Evolutionary conservation across 2,797 vertebrate species (phyloP).

Genomic region (Acanthopagrus latus): DNA sequence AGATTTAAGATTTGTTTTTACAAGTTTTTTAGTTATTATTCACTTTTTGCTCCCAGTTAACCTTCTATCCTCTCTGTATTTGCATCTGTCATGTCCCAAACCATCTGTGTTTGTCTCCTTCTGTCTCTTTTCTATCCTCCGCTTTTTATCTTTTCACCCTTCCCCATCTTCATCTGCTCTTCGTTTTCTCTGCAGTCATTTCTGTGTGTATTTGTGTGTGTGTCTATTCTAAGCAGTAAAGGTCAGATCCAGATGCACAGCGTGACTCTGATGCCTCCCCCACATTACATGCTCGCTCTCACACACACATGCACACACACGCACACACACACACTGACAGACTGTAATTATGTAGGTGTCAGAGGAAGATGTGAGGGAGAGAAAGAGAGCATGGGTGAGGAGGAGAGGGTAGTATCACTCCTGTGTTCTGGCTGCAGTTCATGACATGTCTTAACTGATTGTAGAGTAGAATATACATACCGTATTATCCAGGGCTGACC

Average conservation of each 20-base stretch:
- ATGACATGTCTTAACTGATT: constrained; percentile 64
- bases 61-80: not conserved
- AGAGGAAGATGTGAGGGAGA: constrained; percentile 62
- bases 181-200: constrained; percentile 47
- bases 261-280: constrained; percentile 74
- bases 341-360: constrained; percentile 78
- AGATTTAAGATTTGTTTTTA: not conserved
- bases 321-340: constrained; percentile 49
- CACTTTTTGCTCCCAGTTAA: not conserved
- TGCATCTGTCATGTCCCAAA: not conserved
- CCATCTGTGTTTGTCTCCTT: not conserved
- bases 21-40: no score
- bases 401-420: constrained; percentile 58
- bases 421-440: constrained; percentile 55
- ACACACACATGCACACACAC: not conserved
- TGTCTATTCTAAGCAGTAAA: constrained; percentile 79
- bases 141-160: constrained; percentile 19
- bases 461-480: constrained; percentile 25
- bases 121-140: not conserved
- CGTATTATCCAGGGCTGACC: constrained; percentile 1
- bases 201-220: constrained; percentile 30
- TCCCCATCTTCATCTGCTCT: constrained; percentile 17
- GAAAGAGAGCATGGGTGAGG: constrained; percentile 36
- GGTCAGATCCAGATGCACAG: constrained; percentile 83
- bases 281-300: constrained; percentile 60